phyloP scores from a whole-genome alignment of 1,140 invertebrate genomes.

The Nilaparvata lugens region DNA sequence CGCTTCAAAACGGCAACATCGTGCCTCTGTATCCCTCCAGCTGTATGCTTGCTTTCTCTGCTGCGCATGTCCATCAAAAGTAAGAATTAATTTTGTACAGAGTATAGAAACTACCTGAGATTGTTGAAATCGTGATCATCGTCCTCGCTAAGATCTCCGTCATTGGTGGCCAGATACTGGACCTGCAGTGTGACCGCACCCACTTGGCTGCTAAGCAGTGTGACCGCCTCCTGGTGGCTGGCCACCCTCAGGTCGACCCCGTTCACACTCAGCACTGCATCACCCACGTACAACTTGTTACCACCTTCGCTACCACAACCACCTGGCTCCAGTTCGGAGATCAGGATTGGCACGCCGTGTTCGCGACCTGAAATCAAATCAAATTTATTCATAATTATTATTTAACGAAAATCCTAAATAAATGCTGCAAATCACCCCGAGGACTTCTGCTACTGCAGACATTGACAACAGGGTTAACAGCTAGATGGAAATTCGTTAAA shows the following conservation, averaged over 20 bases:
- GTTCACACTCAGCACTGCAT: conserved; percentile 73
- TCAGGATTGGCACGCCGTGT: conserved; percentile 77
- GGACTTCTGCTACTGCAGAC: too few species aligned
- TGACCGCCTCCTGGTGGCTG: conserved; percentile 63
- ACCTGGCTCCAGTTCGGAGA: conserved; percentile 71
- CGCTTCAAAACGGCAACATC: too few species aligned
- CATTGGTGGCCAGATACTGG: conserved; percentile 56
- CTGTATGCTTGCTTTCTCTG: too few species aligned
- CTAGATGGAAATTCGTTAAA: too few species aligned
- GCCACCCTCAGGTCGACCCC: conserved; percentile 60
- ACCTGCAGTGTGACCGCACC: conserved; percentile 61
- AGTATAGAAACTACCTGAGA: too few species aligned
- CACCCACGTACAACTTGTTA: conserved; percentile 65
- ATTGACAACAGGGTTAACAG: too few species aligned
- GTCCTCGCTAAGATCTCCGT: conserved; percentile 58
- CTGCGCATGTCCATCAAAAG: too few species aligned
- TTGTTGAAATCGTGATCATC: conserved; percentile 38
- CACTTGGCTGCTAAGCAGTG: conserved; percentile 55
- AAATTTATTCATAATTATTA: neutral
- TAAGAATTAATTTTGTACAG: too few species aligned
- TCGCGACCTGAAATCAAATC: conserved; percentile 48
- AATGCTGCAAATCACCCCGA: too few species aligned
- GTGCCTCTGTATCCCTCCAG: too few species aligned
- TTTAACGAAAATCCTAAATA: too few species aligned
- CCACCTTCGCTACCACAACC: conserved; percentile 69